Conservation (phyloP, 2,888 invertebrate species). For the Luffia ferchaultella region DNA sequence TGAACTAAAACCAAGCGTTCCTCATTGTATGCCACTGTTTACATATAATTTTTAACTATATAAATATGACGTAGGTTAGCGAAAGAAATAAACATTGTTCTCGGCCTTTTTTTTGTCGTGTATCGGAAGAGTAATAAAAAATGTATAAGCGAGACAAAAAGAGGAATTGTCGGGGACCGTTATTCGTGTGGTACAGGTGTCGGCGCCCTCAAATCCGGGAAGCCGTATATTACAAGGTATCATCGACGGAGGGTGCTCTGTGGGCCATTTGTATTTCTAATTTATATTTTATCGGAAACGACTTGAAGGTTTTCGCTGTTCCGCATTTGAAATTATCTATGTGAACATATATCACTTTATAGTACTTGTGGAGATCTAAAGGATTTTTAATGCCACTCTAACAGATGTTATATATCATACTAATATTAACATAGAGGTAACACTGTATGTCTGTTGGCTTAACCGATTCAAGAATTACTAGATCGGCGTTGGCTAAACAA, state of each 20-base stretch:
- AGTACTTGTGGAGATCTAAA: too few relatives aligned
- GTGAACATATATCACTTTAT: neutral
- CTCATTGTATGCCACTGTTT: too few relatives aligned
- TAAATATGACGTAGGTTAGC: too few relatives aligned
- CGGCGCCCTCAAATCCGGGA: slow-evolving; percentile 3
- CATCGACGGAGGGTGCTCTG: neutral
- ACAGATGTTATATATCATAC: too few relatives aligned
- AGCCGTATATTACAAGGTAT: slow-evolving; percentile 5
- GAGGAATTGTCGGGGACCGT: slow-evolving; percentile 6
- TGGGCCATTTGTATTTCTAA: neutral
- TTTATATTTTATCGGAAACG: neutral
- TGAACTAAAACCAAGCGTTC: too few relatives aligned
- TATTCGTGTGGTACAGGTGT: slow-evolving; percentile 5
- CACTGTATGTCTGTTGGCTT: too few relatives aligned
- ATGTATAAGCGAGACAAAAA: slow-evolving; percentile 7
- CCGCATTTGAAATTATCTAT: neutral
- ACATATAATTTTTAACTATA: too few relatives aligned
- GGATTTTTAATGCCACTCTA: too few relatives aligned
- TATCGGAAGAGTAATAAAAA: slow-evolving; percentile 6
- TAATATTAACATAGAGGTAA: too few relatives aligned
- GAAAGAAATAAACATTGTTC: neutral
- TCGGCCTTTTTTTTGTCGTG: neutral
- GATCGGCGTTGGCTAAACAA: too few relatives aligned
- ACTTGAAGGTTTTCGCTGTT: neutral
- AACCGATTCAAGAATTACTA: too few relatives aligned